Evolutionary conservation across 2,888 invertebrate genomes (phyloP).

Genomic region (Carterocephalus palaemon): DNA sequence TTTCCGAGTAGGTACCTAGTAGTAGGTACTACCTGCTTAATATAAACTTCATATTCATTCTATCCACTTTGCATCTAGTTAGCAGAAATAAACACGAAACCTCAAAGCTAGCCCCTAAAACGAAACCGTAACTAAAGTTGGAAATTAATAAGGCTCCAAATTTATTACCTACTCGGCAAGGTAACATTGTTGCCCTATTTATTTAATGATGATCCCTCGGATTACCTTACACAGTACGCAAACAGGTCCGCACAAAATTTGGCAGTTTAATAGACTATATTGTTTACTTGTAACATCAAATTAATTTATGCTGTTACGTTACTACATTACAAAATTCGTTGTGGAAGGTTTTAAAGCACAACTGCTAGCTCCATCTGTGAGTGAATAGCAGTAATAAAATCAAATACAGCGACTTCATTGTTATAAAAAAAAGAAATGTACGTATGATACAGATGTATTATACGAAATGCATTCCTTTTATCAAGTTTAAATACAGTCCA

Average conservation of each 20-base stretch:
- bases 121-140: conserved; percentile 16
- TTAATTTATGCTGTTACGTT: conserved; percentile 27
- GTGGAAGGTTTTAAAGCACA: conserved; percentile 3
- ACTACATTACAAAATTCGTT: conserved; percentile 17
- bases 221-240: conserved; percentile 31
- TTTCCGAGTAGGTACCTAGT: no score
- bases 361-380: conserved; percentile 55
- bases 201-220: conserved; percentile 33
- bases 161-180: conserved; percentile 26
- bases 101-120: conserved; percentile 13
- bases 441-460: no score
- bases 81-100: conserved; percentile 17
- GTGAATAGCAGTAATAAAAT: conserved; percentile 42
- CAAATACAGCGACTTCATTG: no score
- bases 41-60: conserved; percentile 16
- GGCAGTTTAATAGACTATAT: conserved; percentile 33
- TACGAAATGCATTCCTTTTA: no score
- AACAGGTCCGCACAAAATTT: conserved; percentile 31
- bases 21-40: no score
- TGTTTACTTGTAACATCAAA: conserved; percentile 33
- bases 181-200: conserved; percentile 30
- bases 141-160: conserved; percentile 23
- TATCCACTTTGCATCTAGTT: conserved; percentile 8
- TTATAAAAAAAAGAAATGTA: no score
- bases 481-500: no score